Evolutionary conservation across 1,140 invertebrate genomes (phyloP).

Genomic region (Venustaconcha ellipsiformis): DNA sequence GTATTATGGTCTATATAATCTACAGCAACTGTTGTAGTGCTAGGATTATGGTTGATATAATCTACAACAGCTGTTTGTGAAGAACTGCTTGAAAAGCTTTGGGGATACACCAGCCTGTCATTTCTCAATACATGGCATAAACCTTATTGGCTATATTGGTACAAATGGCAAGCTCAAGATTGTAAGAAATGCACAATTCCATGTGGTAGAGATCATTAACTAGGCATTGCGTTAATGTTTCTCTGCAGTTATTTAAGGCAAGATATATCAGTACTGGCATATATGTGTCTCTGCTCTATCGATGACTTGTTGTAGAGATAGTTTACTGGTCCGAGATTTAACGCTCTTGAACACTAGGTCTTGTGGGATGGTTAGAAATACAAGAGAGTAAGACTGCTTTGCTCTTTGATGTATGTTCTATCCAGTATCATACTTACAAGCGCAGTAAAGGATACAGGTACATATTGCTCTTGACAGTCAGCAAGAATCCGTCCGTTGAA

Average conservation of each 20-base stretch:
- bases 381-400: neutral
- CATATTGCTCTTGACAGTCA: conserved; percentile 2
- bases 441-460: neutral
- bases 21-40: no score
- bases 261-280: conserved; percentile 1
- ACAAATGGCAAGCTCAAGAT: conserved; percentile 1
- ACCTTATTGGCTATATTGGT: conserved; percentile 5
- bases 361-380: neutral
- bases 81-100: neutral
- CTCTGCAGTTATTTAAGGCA: neutral
- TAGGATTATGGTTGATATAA: neutral
- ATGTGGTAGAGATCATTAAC: neutral
- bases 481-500: neutral
- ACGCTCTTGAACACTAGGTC: conserved; percentile 4
- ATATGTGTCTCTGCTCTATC: conserved; percentile 4
- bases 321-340: neutral
- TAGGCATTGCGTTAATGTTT: conserved; percentile 14
- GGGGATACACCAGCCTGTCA: neutral
- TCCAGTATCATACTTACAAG: neutral
- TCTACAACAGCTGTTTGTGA: neutral
- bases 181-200: neutral
- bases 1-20: no score
- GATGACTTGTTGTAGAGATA: no score
- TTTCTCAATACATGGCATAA: conserved; percentile 4
- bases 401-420: neutral